Base-by-base conservation (phyloP, 1,140 invertebrate species). In the Microvelia longipes region DNA sequence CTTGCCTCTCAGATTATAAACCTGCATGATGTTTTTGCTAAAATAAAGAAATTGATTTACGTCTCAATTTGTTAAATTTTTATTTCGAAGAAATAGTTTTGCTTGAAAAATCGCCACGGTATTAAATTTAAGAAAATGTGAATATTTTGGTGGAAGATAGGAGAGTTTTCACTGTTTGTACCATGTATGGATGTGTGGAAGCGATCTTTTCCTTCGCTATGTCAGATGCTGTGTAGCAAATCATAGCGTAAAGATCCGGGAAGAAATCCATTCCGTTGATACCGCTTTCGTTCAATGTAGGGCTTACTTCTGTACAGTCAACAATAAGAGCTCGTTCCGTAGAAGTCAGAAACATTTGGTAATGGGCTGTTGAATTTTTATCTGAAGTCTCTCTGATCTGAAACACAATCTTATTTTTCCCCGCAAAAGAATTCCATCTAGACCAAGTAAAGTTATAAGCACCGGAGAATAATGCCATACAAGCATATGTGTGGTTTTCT, bases 361-460 rank as follows among this genome's bases (percentile, higher is more conserved):
- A 85, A 30, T 82, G 81, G 69, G 81, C 81, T 79, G 84, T 70
- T 50, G 75, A 67, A 28, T 76, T 70, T 68, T 78, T 81, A 62
- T 88, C 86, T 0, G 86, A 82, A 0, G 85, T 80, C 76, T 91
- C 87, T 68, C 89, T 83, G 69, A 90, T 82, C 75, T 92, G 87
- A 71, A 91, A 80, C 0, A 92, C 85, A 13, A 91, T 86, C 60
- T 86, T 87, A 1, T 88, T 80, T 2, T 82, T 81, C 0, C 86
- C 86, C 1, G 85, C 84, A 65, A 82, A 73, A 0, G 84, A 79
- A 75, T 95, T 96, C 92, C 92, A 95, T 64, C 92, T 86, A 14
- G 91, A 94, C 90, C 91, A 95, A 35, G 90, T 85, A 75, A 93
- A 94, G 71, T 90, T 89, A 75, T 90, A 91, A 1, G 85, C 83